Evolutionary conservation across 2,797 vertebrate genomes (phyloP).

Genomic region (Podargus strigoides): DNA sequence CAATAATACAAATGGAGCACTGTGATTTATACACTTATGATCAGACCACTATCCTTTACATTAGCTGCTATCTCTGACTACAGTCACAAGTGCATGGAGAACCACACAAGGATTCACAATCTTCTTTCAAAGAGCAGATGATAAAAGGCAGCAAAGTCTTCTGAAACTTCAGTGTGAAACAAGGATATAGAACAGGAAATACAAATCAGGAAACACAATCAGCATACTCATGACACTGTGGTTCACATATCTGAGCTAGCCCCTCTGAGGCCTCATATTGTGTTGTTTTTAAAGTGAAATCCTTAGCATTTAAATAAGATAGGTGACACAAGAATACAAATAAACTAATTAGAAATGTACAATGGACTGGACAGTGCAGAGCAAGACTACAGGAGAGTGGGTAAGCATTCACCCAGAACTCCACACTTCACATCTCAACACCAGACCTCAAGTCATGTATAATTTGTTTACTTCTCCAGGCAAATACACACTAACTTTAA

Average conservation of each 20-base stretch:
- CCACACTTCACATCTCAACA: conserved; percentile 19
- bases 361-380: conserved; percentile 38
- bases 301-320: background rate
- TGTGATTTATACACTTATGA: conserved; percentile 12
- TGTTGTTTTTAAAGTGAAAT: background rate
- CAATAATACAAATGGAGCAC: conserved; percentile 1
- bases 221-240: conserved; percentile 32
- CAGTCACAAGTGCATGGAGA: conserved; percentile 27
- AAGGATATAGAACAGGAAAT: conserved; percentile 50
- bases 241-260: background rate
- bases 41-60: background rate
- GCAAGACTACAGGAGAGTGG: background rate
- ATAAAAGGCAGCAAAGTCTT: conserved; percentile 23
- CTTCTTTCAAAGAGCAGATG: conserved; percentile 45
- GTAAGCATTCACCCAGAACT: conserved; percentile 1
- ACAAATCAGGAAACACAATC: conserved; percentile 31
- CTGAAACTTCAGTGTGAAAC: conserved; percentile 20
- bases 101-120: conserved; percentile 34
- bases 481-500: background rate
- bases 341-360: conserved; percentile 31
- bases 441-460: background rate
- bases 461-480: background rate
- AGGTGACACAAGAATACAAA: conserved; percentile 43
- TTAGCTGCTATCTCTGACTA: conserved; percentile 41
- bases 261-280: background rate